Evolutionary conservation across 2,888 invertebrate genomes (phyloP).

Genomic region (Plebejus argus): DNA sequence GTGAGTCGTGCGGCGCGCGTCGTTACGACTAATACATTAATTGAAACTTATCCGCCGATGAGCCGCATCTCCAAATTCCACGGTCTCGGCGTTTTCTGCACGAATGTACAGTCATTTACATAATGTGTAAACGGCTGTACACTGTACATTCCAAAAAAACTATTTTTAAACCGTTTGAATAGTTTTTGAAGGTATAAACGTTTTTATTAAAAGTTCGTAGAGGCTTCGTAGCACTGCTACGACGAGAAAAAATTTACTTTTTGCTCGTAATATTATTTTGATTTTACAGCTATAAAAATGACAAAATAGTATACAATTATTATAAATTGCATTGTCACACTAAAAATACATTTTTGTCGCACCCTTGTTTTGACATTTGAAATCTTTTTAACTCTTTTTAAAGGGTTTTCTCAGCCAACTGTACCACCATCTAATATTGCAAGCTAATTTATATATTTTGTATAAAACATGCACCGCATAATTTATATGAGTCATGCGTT

Average conservation of each 20-base stretch:
- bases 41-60: conserved; percentile 36
- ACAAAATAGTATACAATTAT: background rate
- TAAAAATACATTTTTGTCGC: background rate
- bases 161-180: conserved; percentile 7
- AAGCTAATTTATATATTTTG: conserved; percentile 59
- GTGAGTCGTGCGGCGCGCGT: conserved; percentile 27
- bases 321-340: background rate
- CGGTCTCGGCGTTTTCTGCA: conserved; percentile 8
- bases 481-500: conserved; percentile 65
- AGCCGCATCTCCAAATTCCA: conserved; percentile 32
- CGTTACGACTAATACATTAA: conserved; percentile 36
- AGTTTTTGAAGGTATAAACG: background rate
- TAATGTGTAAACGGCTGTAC: conserved; percentile 21
- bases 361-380: too few relatives aligned
- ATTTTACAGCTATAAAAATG: too few relatives aligned
- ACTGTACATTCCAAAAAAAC: conserved; percentile 1
- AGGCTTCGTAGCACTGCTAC: background rate
- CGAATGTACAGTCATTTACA: conserved; percentile 29
- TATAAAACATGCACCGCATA: conserved; percentile 58
- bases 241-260: background rate
- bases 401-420: background rate
- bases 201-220: background rate
- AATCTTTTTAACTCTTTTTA: too few relatives aligned
- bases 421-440: conserved; percentile 37
- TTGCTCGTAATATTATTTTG: background rate